Base-by-base conservation (phyloP, 2,888 invertebrate species). In the Amblyjoppa proteus region DNA sequence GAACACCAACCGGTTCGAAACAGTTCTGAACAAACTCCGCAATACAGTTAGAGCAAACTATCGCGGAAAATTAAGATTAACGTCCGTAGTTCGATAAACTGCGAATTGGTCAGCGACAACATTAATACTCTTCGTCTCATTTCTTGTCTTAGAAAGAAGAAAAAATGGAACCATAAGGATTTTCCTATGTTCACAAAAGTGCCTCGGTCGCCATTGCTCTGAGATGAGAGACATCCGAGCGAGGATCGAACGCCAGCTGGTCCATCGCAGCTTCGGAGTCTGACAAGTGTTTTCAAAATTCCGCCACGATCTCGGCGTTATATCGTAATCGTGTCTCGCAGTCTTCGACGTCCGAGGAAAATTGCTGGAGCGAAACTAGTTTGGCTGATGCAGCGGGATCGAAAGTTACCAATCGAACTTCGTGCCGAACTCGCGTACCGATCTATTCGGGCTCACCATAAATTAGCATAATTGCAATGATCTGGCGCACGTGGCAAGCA, bases 381-480 rank as follows among this genome's bases (percentile, higher is more conserved):
- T 69, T 70, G 45, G 49, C 41, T 45, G 45, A 25, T 61, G 70
- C 64, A 69, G 49, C 45, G n/a, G 64, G 53, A 76, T 71, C 69
- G 16, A 70, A 56, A 53, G 56, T 49, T 34, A 76, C 45, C 84
- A 51, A 84, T 84, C 49, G 71, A 80, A 84, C 76, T 80, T 80
- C 56, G 76, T 41, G 56, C 25, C 28, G 45, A 53, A 56, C n/a
- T 68, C 34, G 70, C 41, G 38, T 31, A 28, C 25, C 51, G 34
- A 56, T 61, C 49, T 38, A 56, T 20, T 49, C 41, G 3, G 31
- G 45, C 56, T 80, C 28, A 71, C 58, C 38, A 49, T 25, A 49
- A 56, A 84, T 84, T 84, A 73, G 58, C 84, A 84, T 84, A 84
- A 84, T 80, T 81, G 56, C 13, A 76, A 71, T 81, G 66, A 83